Conservation (phyloP, 2,113 vertebrate species). For the Opisthocomus hoazin region DNA sequence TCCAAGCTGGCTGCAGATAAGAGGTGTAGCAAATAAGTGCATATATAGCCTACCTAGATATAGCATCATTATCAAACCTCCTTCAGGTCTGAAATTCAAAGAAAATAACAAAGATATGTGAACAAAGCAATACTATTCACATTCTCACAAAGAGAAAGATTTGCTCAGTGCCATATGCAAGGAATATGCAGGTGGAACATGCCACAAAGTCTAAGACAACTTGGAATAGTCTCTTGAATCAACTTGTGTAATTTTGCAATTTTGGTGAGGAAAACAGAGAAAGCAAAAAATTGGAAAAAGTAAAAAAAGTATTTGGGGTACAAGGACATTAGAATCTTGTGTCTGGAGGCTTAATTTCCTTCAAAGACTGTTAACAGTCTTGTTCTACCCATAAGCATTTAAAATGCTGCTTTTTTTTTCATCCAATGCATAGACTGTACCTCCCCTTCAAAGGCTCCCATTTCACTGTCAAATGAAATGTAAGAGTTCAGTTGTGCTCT, state of each 20-base stretch:
- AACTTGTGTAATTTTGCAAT: neutral
- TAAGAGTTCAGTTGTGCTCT: neutral
- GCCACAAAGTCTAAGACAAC: neutral
- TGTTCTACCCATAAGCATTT: neutral
- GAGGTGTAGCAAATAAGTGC: neutral
- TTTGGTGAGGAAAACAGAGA: neutral
- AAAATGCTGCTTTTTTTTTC: neutral
- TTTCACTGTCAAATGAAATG: neutral
- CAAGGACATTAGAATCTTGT: neutral
- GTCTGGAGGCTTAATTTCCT: neutral
- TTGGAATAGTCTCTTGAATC: neutral
- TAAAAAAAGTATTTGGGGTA: neutral
- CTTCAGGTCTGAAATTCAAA: neutral
- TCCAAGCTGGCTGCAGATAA: neutral
- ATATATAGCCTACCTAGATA: neutral
- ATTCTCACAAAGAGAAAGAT: neutral
- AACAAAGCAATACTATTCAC: neutral
- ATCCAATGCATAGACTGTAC: neutral
- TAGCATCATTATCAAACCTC: neutral
- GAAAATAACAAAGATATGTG: neutral
- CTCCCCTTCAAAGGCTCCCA: neutral
- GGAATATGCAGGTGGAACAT: neutral
- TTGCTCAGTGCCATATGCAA: neutral
- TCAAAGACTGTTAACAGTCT: neutral
- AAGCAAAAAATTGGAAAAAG: neutral